phyloP scores from a whole-genome alignment of 2,113 vertebrate genomes.

The Oreochromis spilurus region DNA sequence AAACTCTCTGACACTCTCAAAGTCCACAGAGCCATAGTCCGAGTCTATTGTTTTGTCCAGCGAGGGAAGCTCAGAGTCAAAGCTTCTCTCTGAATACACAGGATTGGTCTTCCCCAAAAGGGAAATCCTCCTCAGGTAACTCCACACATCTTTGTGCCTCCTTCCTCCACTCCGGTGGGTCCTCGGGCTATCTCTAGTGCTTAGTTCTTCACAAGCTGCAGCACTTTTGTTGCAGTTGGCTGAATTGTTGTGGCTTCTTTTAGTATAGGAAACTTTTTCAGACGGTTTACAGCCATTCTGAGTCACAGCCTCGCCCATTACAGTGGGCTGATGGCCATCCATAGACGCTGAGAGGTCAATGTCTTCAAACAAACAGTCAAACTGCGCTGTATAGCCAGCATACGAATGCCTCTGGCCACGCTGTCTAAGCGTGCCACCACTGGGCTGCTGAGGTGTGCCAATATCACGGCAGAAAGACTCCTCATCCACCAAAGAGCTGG shows the following conservation, averaged over 20 bases:
- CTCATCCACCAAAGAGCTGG: constrained; percentile 61
- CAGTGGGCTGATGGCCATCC: constrained; percentile 66
- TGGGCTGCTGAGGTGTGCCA: constrained; percentile 59
- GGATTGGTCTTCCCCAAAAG: constrained; percentile 73
- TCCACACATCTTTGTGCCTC: constrained; percentile 82
- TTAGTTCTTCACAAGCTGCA: constrained; percentile 60
- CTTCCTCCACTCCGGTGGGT: constrained; percentile 62
- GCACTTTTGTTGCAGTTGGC: constrained; percentile 69
- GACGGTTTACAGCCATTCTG: constrained; percentile 68
- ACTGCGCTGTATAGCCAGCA: constrained; percentile 77
- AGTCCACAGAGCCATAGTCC: constrained; percentile 73
- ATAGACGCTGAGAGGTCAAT: constrained; percentile 70
- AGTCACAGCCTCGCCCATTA: constrained; percentile 47
- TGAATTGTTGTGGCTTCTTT: constrained; percentile 66
- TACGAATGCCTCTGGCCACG: constrained; percentile 84
- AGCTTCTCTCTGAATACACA: constrained; percentile 73
- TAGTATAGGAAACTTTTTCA: constrained; percentile 63
- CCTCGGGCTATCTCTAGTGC: constrained; percentile 61
- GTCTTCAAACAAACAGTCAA: constrained; percentile 84
- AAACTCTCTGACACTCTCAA: constrained; percentile 74
- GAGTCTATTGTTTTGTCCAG: constrained; percentile 75
- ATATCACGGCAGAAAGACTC: constrained; percentile 62
- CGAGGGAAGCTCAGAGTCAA: constrained; percentile 74
- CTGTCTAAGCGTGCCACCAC: constrained; percentile 58
- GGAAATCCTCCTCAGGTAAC: constrained; percentile 84